Evolutionary conservation across 2,888 invertebrate genomes (phyloP).

Genomic region (Dryobotodes eremita): DNA sequence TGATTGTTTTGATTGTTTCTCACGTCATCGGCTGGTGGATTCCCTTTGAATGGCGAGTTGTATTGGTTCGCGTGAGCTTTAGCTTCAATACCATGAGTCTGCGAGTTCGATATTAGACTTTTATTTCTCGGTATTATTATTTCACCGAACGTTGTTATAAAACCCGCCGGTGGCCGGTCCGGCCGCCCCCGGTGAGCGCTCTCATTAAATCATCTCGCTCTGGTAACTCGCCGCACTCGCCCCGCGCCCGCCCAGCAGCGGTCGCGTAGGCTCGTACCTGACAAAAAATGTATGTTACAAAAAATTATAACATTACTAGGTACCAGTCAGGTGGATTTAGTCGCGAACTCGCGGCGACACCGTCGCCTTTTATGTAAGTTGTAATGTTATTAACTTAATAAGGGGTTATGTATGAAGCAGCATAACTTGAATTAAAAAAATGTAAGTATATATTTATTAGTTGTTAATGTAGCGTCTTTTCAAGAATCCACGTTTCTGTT

Average conservation of each 20-base stretch:
- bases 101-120: neutral
- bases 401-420: neutral
- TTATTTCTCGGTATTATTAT: neutral
- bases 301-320: neutral
- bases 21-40: no score
- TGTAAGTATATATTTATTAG: neutral
- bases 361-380: neutral
- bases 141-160: slow-evolving; percentile 3
- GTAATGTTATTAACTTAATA: neutral
- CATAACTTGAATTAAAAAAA: neutral
- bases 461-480: neutral
- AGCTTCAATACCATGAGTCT: neutral
- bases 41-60: no score
- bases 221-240: slow-evolving; percentile 39
- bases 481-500: neutral
- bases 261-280: neutral
- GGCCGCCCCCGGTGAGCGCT: slow-evolving; percentile 20
- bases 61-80: neutral
- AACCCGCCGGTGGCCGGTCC: slow-evolving; percentile 1
- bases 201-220: slow-evolving; percentile 66
- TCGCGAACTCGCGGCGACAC: neutral
- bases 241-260: slow-evolving; percentile 3
- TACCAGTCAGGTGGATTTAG: no score
- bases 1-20: no score
- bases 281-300: neutral